phyloP scores from a whole-genome alignment of 2,888 invertebrate genomes.

The Mallateleia sp. region DNA sequence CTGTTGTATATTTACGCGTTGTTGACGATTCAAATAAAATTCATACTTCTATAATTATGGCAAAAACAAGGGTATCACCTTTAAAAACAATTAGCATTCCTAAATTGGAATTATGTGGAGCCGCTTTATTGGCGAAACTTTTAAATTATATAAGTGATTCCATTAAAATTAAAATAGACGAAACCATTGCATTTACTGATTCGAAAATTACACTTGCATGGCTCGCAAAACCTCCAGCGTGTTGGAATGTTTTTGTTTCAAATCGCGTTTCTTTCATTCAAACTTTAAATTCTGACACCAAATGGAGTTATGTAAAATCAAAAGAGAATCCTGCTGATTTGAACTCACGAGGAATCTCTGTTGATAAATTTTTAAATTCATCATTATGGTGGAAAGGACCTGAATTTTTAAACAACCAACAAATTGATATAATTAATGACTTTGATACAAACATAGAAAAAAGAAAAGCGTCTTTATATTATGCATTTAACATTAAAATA shows the following conservation, averaged over 20 bases:
- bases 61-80: conserved; percentile 19
- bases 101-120: conserved; percentile 8
- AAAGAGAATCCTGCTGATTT: conserved; percentile 18
- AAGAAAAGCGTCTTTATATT: background rate
- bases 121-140: background rate
- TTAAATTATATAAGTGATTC: conserved; percentile 9
- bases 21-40: background rate
- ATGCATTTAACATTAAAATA: background rate
- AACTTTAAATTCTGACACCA: background rate
- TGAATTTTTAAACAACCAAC: background rate
- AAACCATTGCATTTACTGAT: background rate
- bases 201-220: conserved; percentile 12
- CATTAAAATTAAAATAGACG: background rate
- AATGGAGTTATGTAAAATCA: conserved; percentile 1
- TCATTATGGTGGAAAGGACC: conserved; percentile 23
- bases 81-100: conserved; percentile 36
- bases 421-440: too few species aligned
- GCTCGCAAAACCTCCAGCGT: background rate
- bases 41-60: background rate
- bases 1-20: conserved; percentile 14
- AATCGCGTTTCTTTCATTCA: conserved; percentile 19
- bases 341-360: background rate
- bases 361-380: background rate
- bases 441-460: background rate
- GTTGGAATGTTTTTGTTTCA: conserved; percentile 3